Base-by-base conservation (phyloP, 2,113 vertebrate genomes). In the Bubalus kerabau region DNA sequence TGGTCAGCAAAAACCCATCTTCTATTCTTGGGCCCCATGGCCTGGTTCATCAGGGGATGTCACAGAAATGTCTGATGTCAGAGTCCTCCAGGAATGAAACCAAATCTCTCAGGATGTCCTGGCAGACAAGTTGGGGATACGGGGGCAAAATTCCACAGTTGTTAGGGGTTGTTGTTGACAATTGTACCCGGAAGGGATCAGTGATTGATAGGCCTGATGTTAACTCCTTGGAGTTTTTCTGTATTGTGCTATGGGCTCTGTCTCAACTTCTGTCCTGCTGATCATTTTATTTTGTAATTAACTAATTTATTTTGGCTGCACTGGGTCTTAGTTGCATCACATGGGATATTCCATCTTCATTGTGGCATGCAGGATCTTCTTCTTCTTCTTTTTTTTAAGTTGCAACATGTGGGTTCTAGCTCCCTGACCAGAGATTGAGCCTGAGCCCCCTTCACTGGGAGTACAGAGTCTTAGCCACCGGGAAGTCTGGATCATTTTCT, bases 151-250 rank as follows among this genome's bases (percentile, higher is more conserved):
- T 7, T 2, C 1, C 1, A 64, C 1, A 16, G 43, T 17, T 0
- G 1, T 43, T 32, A 10, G 80, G 30, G 8, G 14, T 26, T 24
- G 30, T 5, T 46, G 54, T 62, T 3, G 67, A 36, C 16, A 0
- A 9, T 1, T 7, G 26, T 10, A 6, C 24, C 50, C 4, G 8
- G 4, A 40, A 21, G 52, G 43, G 67, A 16, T 14, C n/a, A 12
- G 6, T 0, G 24, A 6, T 4, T 0, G 19, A 5, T 6, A 30
- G 23, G 21, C 2, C 5, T 4, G 2, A 21, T 2, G 5, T 32
- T 54, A 6, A 12, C 21, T 2, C 54, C 26, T 30, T 71, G 40
- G 32, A 28, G 10, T 1, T 43, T 40, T 40, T 19, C 64, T 7
- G 8, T 19, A 3, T 23, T 30, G 3, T 2, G 1, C 52, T 54